Evolutionary conservation across 2,797 vertebrate genomes (phyloP).

Genomic region (Eutrigla gurnardus): DNA sequence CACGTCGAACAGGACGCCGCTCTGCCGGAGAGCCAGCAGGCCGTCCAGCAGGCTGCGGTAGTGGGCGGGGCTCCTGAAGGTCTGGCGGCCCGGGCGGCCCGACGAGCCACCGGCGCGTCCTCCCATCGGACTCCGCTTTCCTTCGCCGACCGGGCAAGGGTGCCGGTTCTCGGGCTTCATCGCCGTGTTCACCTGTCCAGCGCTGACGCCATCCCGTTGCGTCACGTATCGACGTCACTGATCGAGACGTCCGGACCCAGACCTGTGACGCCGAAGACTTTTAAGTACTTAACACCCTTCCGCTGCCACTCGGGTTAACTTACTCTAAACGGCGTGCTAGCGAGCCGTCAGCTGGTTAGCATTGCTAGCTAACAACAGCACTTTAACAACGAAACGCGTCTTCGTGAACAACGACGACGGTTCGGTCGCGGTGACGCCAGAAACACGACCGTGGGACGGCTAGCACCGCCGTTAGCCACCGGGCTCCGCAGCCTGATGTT

Average conservation of each 20-base stretch:
- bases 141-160: slow-evolving; percentile 86
- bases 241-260: too few relatives aligned
- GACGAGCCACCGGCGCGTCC: slow-evolving; percentile 73
- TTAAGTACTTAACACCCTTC: not conserved
- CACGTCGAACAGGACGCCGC: slow-evolving; percentile 92
- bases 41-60: slow-evolving; percentile 91
- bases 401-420: not conserved
- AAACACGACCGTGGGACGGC: rapidly evolving
- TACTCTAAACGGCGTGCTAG: slow-evolving; percentile 9
- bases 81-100: slow-evolving; percentile 81
- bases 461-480: not conserved
- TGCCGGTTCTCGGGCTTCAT: slow-evolving; percentile 58
- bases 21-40: slow-evolving; percentile 88
- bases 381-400: too few relatives aligned
- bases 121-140: slow-evolving; percentile 72
- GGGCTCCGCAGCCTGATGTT: slow-evolving; percentile 12
- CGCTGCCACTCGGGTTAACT: not conserved
- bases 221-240: not conserved
- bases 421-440: not conserved
- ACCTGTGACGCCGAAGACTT: too few relatives aligned
- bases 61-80: slow-evolving; percentile 88
- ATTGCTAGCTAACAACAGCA: slow-evolving; percentile 23
- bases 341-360: slow-evolving; percentile 40
- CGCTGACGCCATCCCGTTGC: not conserved
- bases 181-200: not conserved